A percentile compares a stretch with the other conserved stretches of the same genome.
Evolutionary conservation across 2,113 vertebrate genomes (phyloP).

Genomic region (Cervus canadensis): DNA sequence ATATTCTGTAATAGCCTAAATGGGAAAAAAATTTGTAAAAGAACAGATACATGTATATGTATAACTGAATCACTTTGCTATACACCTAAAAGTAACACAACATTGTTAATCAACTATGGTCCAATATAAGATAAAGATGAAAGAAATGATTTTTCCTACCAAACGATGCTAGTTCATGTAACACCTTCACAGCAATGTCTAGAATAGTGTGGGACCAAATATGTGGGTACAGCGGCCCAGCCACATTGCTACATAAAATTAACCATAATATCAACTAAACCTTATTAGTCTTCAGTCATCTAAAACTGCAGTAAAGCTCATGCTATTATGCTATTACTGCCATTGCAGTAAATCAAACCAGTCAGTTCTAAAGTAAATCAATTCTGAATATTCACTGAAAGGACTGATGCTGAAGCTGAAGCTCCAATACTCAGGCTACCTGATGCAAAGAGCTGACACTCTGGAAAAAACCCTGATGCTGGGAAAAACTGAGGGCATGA

Average conservation of each 20-base stretch:
- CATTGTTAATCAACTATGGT: background rate
- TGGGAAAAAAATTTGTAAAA: background rate
- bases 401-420: background rate
- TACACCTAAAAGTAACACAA: background rate
- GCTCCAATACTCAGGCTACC: background rate
- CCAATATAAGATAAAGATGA: background rate
- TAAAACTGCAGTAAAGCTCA: background rate
- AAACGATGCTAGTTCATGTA: background rate
- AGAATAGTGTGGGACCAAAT: background rate
- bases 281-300: background rate
- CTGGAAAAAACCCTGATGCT: background rate
- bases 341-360: background rate
- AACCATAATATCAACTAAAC: background rate
- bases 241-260: background rate
- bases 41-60: background rate
- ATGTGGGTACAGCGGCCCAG: background rate
- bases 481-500: accelerated
- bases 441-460: background rate
- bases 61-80: background rate
- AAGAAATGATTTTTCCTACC: background rate
- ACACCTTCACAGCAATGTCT: background rate
- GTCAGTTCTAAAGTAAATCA: background rate
- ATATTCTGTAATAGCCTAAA: background rate
- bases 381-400: background rate
- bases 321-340: background rate